Percentiles rank a stretch among this genome's conserved stretches.
These are phyloP conservation scores for Holocentrus rufus DNA, from an alignment of 2,797 vertebrate species.

Conservation along the genomic window DNA sequence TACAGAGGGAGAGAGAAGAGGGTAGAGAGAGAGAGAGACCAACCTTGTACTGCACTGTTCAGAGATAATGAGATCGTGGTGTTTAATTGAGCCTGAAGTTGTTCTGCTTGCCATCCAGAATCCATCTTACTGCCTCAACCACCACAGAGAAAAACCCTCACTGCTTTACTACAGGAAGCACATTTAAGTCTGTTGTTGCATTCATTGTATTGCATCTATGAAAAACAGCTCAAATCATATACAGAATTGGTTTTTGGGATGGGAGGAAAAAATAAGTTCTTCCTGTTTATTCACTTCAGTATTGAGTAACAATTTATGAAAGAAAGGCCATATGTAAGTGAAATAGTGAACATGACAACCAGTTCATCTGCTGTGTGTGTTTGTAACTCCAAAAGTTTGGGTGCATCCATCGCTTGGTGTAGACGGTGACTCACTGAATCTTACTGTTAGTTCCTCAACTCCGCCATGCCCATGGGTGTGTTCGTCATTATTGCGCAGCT, in stretches of 20 bases:
- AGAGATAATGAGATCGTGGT: conserved; percentile 51
- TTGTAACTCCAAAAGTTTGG: not conserved
- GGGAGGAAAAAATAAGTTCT: conserved; percentile 22
- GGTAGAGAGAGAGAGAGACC: conserved; percentile 5
- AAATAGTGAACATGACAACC: no score
- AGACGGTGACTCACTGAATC: not conserved
- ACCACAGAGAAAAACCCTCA: conserved; percentile 33
- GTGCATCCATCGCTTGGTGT: conserved; percentile 1
- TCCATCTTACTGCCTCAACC: conserved; percentile 25
- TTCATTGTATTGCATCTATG: conserved; percentile 22
- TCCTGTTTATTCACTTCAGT: not conserved
- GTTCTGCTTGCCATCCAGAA: conserved; percentile 47
- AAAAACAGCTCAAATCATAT: not conserved
- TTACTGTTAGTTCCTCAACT: no score
- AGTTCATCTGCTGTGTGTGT: not conserved
- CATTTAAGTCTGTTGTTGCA: conserved; percentile 13
- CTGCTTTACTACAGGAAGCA: conserved; percentile 27
- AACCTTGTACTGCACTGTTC: conserved; percentile 34
- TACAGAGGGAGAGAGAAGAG: not conserved
- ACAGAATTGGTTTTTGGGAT: conserved; percentile 1
- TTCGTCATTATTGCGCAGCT: no score
- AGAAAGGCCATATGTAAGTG: not conserved
- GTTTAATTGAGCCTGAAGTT: conserved; percentile 60
- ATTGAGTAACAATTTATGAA: not conserved
- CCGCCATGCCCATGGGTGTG: no score